Percentiles rank a stretch among this genome's conserved stretches.
phyloP scores from a whole-genome alignment of 2,888 invertebrate species.

The Tetragnatha montana region DNA sequence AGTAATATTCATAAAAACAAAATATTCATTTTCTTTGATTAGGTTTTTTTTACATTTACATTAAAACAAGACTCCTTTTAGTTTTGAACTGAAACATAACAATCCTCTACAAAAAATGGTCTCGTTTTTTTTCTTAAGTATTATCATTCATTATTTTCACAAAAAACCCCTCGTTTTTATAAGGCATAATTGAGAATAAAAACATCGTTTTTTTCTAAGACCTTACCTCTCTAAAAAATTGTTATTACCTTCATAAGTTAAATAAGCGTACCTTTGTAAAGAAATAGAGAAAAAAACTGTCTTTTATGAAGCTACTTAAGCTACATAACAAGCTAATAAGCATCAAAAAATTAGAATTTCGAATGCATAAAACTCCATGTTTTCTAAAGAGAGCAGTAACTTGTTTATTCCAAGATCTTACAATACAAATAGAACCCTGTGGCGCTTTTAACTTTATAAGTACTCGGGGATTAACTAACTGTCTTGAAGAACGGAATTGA shows the following conservation, averaged over 20 bases:
- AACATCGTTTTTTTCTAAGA: neutral
- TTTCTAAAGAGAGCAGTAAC: neutral
- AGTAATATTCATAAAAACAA: too few relatives aligned
- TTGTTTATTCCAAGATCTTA: neutral
- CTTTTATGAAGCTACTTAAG: neutral
- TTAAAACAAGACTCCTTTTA: too few relatives aligned
- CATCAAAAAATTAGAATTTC: neutral
- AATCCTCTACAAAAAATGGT: neutral
- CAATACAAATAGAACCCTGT: neutral
- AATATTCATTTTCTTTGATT: too few relatives aligned
- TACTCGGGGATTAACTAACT: conserved; percentile 3
- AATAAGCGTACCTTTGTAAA: neutral
- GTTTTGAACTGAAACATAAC: too few relatives aligned
- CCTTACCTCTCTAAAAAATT: neutral
- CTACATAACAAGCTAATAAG: neutral
- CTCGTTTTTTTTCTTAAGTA: neutral
- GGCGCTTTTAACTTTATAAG: neutral
- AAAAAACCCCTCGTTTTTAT: neutral
- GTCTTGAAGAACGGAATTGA: neutral
- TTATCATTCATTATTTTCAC: neutral
- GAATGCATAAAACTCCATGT: neutral
- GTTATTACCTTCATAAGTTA: neutral
- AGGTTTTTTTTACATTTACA: too few relatives aligned
- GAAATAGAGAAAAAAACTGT: neutral
- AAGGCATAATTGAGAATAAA: neutral